These are phyloP conservation scores for Tyria jacobaeae DNA, from an alignment of 2,888 invertebrate species.

Conservation along the genomic window DNA sequence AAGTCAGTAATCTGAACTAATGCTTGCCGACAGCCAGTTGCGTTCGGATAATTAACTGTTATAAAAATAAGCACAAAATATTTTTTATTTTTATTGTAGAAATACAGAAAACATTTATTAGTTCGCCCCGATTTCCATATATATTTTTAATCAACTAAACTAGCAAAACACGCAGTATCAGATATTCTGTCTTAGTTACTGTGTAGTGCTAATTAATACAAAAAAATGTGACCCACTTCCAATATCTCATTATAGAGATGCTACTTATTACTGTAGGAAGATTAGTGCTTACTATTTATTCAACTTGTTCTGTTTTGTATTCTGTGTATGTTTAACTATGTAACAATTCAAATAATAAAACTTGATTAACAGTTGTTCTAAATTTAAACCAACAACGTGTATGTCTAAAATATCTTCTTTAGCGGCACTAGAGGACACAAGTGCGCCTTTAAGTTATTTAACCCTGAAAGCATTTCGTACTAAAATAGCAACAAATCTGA, in stretches of 20 bases:
- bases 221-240: not conserved
- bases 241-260: not conserved
- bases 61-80: constrained; percentile 20
- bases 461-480: constrained; percentile 78
- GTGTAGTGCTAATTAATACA: not conserved
- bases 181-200: not conserved
- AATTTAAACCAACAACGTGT: constrained; percentile 61
- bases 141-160: not conserved
- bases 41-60: constrained; percentile 28
- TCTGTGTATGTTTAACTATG: constrained; percentile 26
- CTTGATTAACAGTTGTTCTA: constrained; percentile 66
- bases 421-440: constrained; percentile 64
- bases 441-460: constrained; percentile 77
- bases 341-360: constrained; percentile 49
- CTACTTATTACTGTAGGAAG: no score
- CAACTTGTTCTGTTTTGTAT: constrained; percentile 22
- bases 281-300: not conserved
- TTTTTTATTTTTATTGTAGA: constrained; percentile 20
- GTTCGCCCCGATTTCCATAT: no score
- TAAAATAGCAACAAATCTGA: constrained; percentile 73
- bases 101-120: constrained; percentile 22
- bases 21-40: constrained; percentile 17
- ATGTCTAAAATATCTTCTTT: constrained; percentile 65
- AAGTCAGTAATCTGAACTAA: constrained; percentile 40
- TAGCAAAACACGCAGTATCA: not conserved